Percentiles rank a stretch among this genome's conserved stretches.
These are phyloP conservation scores for Zaprionus africanus DNA, from an alignment of 1,140 invertebrate genomes.

Conservation along the genomic window DNA sequence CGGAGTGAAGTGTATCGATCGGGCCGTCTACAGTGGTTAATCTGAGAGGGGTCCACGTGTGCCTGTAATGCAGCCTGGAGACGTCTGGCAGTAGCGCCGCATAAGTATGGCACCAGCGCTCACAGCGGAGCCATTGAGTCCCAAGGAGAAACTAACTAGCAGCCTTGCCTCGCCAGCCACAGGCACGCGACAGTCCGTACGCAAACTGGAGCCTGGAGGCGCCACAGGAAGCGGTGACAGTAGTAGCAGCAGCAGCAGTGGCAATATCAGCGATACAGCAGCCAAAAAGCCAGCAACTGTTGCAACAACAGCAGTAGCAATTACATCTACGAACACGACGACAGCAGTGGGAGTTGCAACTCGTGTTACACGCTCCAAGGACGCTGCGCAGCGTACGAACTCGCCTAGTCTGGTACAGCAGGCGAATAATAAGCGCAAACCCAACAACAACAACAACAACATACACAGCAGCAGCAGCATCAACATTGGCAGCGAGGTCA, in stretches of 20 bases:
- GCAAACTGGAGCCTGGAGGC: constrained; percentile 38
- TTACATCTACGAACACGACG: neutral
- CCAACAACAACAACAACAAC: constrained; percentile 35
- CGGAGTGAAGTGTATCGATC: constrained; percentile 12
- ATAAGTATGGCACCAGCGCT: constrained; percentile 87
- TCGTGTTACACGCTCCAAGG: constrained; percentile 72
- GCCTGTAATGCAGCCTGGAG: constrained; percentile 43
- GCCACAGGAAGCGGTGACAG: constrained; percentile 10
- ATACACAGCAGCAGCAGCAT: constrained; percentile 9
- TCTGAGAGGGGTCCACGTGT: neutral
- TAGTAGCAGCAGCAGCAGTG: neutral
- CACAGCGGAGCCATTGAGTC: constrained; percentile 85
- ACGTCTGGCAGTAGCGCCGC: constrained; percentile 37
- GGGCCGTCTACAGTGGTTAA: constrained; percentile 6
- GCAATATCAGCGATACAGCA: constrained; percentile 3
- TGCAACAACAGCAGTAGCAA: constrained; percentile 2
- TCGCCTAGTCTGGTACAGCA: constrained; percentile 33
- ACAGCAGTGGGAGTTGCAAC: constrained; percentile 27
- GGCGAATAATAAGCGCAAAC: constrained; percentile 44
- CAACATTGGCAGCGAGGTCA: constrained; percentile 4
- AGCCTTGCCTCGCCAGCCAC: constrained; percentile 65
- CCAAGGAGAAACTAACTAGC: constrained; percentile 78
- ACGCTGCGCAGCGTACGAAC: constrained; percentile 45
- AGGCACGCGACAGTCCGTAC: constrained; percentile 53
- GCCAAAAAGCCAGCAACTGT: constrained; percentile 55